Evolutionary conservation across 2,888 invertebrate species (phyloP).

Genomic region (Leistus spinibarbis): DNA sequence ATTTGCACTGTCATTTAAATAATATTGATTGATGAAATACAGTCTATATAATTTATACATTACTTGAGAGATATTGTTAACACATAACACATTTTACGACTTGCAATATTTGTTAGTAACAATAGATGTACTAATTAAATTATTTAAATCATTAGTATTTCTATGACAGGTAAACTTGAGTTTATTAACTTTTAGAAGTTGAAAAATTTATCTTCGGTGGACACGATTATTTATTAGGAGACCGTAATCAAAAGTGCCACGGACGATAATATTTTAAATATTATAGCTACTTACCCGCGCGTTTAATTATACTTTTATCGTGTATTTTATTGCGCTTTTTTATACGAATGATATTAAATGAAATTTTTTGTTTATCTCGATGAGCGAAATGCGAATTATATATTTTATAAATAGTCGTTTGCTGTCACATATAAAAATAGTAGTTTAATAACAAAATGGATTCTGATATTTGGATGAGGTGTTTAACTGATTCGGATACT

Average conservation of each 20-base stretch:
- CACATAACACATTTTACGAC: too few species aligned
- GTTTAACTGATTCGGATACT: too few species aligned
- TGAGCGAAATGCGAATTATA: background rate
- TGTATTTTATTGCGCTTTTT: background rate
- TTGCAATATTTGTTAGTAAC: background rate
- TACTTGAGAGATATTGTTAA: background rate
- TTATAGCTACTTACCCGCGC: background rate
- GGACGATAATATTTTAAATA: background rate
- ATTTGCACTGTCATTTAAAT: background rate
- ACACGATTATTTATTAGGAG: background rate
- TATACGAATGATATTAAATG: background rate
- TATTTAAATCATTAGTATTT: background rate
- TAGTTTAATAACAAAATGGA: too few species aligned
- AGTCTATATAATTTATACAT: background rate
- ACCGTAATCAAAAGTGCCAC: background rate
- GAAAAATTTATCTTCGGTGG: too few species aligned
- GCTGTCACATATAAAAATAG: too few species aligned
- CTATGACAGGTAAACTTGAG: background rate
- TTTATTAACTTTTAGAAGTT: too few species aligned
- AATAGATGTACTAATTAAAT: background rate
- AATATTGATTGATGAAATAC: background rate
- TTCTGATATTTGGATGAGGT: too few species aligned
- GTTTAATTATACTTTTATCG: background rate
- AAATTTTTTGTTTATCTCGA: background rate
- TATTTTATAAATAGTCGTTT: too few species aligned